Percentiles rank a stretch among this genome's conserved stretches.
Evolutionary conservation across 2,113 vertebrate genomes (phyloP).

Genomic region (Chiloscyllium plagiosum): DNA sequence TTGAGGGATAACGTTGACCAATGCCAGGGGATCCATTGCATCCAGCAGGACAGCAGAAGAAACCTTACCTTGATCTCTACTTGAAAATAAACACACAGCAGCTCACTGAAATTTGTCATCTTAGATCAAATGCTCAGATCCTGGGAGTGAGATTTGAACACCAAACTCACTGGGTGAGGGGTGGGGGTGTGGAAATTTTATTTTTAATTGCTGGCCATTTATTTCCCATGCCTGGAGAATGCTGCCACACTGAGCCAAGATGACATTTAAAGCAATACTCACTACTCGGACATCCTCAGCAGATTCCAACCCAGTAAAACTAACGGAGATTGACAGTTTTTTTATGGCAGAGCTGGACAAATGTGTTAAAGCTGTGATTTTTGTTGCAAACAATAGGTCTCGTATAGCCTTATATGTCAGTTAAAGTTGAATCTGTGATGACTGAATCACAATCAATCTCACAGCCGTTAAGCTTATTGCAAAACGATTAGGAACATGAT

Average conservation of each 20-base stretch:
- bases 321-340: not conserved
- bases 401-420: not conserved
- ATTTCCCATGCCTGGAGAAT: not conserved
- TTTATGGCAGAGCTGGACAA: not conserved
- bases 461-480: not conserved
- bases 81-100: not conserved
- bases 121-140: not conserved
- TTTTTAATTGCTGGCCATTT: too few species aligned
- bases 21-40: not conserved
- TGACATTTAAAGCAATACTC: not conserved
- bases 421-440: not conserved
- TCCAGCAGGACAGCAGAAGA: not conserved
- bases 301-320: not conserved
- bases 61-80: not conserved
- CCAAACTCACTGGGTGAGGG: not conserved
- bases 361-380: not conserved
- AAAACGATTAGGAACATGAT: not conserved
- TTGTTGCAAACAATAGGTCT: not conserved
- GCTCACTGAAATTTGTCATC: not conserved
- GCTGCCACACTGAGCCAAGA: not conserved
- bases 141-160: not conserved
- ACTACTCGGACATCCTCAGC: not conserved
- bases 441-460: not conserved
- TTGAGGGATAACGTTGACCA: not conserved
- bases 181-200: too few species aligned